Evolutionary conservation across 2,888 invertebrate species (phyloP), one percentile per base, ranked within the genome.

Genomic region (Eristalis intricaria): DNA sequence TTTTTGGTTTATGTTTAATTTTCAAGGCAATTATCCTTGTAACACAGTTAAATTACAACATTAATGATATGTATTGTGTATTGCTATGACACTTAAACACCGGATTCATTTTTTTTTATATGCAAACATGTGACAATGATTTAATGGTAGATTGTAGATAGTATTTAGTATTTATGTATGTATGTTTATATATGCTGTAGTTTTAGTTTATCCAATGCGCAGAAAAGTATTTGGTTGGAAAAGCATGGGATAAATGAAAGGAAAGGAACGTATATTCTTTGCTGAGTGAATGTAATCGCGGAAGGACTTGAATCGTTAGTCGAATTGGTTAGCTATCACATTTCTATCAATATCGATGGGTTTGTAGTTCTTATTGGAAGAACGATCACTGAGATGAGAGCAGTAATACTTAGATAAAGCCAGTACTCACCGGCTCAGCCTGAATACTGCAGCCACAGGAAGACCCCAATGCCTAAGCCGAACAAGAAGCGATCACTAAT

Each of bases 31-130:
- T 84, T 84, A 75, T 68, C 87, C 87, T 86, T 82, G 89, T 90
- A 92, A 92, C 91, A 91, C 91, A 91, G 92, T 92, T 89, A 90
- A 90, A 90, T 92, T 92, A 93, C 93, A 92, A 93, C 93, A 93
- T 92, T 92, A 91, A 93, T 93, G 93, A 93, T 93, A 93, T 93
- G 93, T 93, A 92, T 93, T 91, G 90, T 90, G 91, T 93, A 93
- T 93, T 93, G 92, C 92, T 92, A 92, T 91, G 91, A 92, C 91
- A 92, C 90, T 92, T 90, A 91, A 90, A 89, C 90, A 90, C 90
- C 85, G 89, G 88, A 86, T 89, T 90, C 84, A 81, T 83, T 88
- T 32, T 32, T 32, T 32, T 32, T 89, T 89, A 70, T 84, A 89
- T 89, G 79, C 78, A 84, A 73, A 80, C 76, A 63, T 78, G 78